Evolutionary conservation across 1,140 invertebrate species (phyloP), one percentile per base, ranked within the genome.

Genomic region (Drosophila kikkawai): DNA sequence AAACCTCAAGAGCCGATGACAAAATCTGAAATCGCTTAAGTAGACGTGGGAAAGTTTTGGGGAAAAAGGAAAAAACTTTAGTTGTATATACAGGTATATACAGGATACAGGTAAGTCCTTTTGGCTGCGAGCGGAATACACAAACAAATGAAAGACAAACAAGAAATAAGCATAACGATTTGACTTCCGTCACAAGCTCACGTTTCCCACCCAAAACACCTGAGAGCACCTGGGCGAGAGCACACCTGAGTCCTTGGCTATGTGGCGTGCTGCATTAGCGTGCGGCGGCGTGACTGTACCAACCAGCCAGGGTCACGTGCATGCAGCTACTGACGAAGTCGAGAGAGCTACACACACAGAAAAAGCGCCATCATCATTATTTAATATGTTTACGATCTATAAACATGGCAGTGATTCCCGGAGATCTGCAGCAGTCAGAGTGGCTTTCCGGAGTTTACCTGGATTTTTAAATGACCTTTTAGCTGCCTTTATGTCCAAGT

Each of bases 151-250:
- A 64, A 77, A 77, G 53, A 68, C 60, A 81, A 82, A 78, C 68
- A 77, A 64, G 59, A 48, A 82, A 75, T 75, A 79, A 82, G 67
- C 80, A 82, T 79, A 82, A 79, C 81, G 75, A 82, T 82, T 82
- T 79, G 79, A 61, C 63, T 75, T 29, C 26, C 26, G 17, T 6
- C n/a, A 51, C 48, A 36, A n/a, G 56, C 63, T 63, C 66, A 69
- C 59, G 58, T 69, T 44, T 7, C 13, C 48, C 47, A 55, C 63
- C 47, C 11, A 47, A 4, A 50, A 32, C 42, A 50, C 58, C 58
- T 53, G 59, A 60, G 44, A 60, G 44, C 59, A 50, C 17, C 45
- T n/a, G 50, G 37, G 8, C 26, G 26, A 17, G 26, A n/a, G 48
- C 48, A n/a, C 48, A 51, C 48, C 48, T 51, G 48, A 51, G 48